Conservation (phyloP, 1,140 invertebrate species). For the Sitodiplosis mosellana region DNA sequence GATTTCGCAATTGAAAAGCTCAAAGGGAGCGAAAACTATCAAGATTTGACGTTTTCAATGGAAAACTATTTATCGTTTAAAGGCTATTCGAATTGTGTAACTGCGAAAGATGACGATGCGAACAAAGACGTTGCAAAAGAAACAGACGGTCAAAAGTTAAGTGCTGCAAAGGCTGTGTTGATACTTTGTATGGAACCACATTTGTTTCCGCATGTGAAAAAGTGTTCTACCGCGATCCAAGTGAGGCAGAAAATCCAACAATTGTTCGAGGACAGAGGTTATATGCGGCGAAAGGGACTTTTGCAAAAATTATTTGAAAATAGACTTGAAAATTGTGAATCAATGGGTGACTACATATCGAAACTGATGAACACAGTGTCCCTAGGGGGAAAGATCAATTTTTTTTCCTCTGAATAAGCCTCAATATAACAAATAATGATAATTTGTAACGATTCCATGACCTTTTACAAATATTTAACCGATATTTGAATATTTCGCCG, state of each 20-base stretch:
- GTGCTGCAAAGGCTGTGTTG: neutral
- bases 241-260: neutral
- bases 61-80: neutral
- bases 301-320: neutral
- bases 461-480: no score
- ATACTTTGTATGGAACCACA: neutral
- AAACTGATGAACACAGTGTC: conserved; percentile 1
- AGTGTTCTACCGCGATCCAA: neutral
- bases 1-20: neutral
- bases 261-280: neutral
- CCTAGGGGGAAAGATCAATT: no score
- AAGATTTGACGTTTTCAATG: neutral
- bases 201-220: neutral
- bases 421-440: no score
- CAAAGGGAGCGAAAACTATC: neutral
- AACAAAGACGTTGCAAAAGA: no score
- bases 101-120: neutral
- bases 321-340: neutral
- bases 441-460: no score
- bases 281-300: neutral
- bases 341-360: neutral
- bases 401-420: no score
- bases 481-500: no score
- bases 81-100: neutral
- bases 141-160: neutral